phyloP scores from a whole-genome alignment of 2,797 vertebrate genomes.

The Oreonectes daqikongensis region DNA sequence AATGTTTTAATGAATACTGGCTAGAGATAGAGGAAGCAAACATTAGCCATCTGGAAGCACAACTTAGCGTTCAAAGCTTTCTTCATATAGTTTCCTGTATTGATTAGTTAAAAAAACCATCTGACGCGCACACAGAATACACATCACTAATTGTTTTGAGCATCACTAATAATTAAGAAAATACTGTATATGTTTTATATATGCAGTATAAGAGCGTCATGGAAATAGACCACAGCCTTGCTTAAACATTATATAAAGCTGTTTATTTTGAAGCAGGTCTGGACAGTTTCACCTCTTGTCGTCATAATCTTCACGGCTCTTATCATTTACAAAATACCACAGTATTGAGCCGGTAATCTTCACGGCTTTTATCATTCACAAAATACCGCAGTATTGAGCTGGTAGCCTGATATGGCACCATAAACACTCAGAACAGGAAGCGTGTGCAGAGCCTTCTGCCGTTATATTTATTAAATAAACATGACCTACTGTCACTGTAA shows the following conservation, averaged over 20 bases:
- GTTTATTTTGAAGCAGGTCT: constrained; percentile 25
- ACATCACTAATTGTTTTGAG: neutral
- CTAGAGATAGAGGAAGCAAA: constrained; percentile 39
- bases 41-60: constrained; percentile 39
- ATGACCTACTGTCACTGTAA: constrained; percentile 33
- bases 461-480: constrained; percentile 41
- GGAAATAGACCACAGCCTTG: neutral
- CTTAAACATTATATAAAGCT: constrained; percentile 16
- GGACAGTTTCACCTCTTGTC: constrained; percentile 24
- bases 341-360: constrained; percentile 38
- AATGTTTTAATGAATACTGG: constrained; percentile 35
- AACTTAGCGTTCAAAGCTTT: neutral
- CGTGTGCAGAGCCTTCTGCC: constrained; percentile 7
- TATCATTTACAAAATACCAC: constrained; percentile 22
- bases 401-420: constrained; percentile 34
- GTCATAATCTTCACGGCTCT: constrained; percentile 24
- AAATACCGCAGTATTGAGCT: constrained; percentile 33
- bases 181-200: neutral
- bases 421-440: constrained; percentile 39
- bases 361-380: constrained; percentile 23
- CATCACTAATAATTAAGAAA: constrained; percentile 13
- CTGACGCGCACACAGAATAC: neutral
- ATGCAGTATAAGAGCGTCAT: neutral
- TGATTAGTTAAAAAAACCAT: constrained; percentile 4
- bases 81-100: constrained; percentile 12